phyloP scores from a whole-genome alignment of 2,797 vertebrate species.

The Calcarius lapponicus region DNA sequence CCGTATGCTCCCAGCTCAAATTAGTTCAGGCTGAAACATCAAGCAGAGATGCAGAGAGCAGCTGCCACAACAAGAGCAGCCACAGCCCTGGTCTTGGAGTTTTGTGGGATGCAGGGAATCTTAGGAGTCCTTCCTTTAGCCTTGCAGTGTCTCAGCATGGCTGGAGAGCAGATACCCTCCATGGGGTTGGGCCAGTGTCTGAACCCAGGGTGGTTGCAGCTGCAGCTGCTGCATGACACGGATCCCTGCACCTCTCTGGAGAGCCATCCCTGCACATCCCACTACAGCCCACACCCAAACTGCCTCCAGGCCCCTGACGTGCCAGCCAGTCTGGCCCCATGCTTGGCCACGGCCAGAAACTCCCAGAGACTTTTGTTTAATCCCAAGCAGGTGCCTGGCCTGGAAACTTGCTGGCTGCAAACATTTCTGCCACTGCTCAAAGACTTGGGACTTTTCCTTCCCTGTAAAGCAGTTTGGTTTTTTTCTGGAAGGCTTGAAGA shows the following conservation, averaged over 20 bases:
- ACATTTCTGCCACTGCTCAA: slow-evolving; percentile 2
- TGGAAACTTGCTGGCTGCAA: slow-evolving; percentile 49
- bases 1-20: slow-evolving; percentile 52
- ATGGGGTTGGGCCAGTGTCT: background rate
- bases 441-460: background rate
- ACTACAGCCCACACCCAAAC: background rate
- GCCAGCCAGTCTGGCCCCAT: background rate
- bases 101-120: background rate
- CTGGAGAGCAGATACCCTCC: background rate
- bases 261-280: background rate
- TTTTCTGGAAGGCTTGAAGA: background rate
- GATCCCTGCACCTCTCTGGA: background rate
- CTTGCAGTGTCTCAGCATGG: background rate
- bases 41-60: slow-evolving; percentile 30
- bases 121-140: background rate
- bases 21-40: slow-evolving; percentile 62
- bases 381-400: background rate
- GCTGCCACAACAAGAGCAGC: background rate
- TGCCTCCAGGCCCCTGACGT: background rate
- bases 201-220: background rate
- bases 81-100: background rate
- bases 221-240: rapidly evolving
- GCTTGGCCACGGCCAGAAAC: background rate
- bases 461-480: background rate
- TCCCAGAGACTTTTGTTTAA: background rate